A percentile compares a stretch with the other conserved stretches of the same genome.
phyloP scores from a whole-genome alignment of 2,113 vertebrate species.

The Prionailurus bengalensis region DNA sequence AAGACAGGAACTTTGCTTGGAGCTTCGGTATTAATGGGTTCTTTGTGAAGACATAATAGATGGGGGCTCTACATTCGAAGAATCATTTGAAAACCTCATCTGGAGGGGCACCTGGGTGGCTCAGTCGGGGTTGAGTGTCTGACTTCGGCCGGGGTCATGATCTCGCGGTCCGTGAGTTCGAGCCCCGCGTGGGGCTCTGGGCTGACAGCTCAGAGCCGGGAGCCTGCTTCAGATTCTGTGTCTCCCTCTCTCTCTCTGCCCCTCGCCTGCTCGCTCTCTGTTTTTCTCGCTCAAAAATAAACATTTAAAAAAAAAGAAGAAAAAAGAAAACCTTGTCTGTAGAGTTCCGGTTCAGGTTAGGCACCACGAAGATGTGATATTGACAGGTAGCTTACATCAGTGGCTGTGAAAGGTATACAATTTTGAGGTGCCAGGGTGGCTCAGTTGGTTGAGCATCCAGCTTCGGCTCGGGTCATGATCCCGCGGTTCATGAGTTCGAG shows the following conservation, averaged over 20 bases:
- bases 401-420: background rate
- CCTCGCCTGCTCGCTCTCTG: too few relatives aligned
- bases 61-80: background rate
- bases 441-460: background rate
- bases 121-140: too few relatives aligned
- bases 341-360: background rate
- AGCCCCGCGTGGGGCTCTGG: too few relatives aligned
- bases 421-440: background rate
- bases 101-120: background rate
- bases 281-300: too few relatives aligned
- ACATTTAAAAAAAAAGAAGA: too few relatives aligned
- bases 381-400: background rate
- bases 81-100: background rate
- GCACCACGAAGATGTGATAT: background rate
- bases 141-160: too few relatives aligned
- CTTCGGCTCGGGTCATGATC: background rate
- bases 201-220: too few relatives aligned
- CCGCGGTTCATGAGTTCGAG: background rate
- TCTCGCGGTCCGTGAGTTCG: too few relatives aligned
- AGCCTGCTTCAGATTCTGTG: too few relatives aligned
- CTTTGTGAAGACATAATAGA: background rate
- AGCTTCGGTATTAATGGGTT: background rate
- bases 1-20: slow-evolving; percentile 49
- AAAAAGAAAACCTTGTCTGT: background rate
- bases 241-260: too few relatives aligned